Conservation (phyloP, 1,140 invertebrate species). For the Hesperophylax magnus region DNA sequence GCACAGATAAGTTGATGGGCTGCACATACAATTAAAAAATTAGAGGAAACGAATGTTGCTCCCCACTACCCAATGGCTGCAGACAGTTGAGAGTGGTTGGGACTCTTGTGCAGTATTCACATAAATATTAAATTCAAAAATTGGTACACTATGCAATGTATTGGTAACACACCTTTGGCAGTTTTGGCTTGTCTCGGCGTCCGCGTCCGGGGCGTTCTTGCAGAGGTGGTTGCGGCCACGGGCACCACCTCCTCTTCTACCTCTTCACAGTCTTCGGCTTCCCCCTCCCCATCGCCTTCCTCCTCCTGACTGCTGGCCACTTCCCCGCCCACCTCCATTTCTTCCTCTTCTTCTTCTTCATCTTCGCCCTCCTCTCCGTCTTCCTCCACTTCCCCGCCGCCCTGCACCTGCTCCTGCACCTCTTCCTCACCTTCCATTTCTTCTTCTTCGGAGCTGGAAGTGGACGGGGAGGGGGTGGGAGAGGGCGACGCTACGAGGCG, state of each 20-base stretch:
- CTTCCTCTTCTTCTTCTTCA: neutral
- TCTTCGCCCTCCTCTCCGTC: conserved; percentile 9
- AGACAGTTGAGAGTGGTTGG: too few species aligned
- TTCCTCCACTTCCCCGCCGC: neutral
- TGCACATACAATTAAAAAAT: too few species aligned
- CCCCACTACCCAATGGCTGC: too few species aligned
- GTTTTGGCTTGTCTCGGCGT: neutral
- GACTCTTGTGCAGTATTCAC: too few species aligned
- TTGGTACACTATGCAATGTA: too few species aligned
- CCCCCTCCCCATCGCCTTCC: conserved; percentile 33
- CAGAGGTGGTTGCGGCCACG: neutral
- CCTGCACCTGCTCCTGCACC: neutral
- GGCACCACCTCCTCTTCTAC: neutral
- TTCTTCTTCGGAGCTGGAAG: neutral
- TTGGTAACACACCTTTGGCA: neutral
- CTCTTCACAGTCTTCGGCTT: neutral
- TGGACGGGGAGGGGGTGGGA: neutral
- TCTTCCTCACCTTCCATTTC: neutral
- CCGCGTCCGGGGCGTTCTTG: neutral
- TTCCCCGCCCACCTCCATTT: neutral
- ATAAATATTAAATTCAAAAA: too few species aligned
- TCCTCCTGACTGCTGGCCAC: neutral
- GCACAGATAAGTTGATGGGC: too few species aligned
- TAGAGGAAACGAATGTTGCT: too few species aligned
- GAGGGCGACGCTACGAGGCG: conserved; percentile 12